phyloP scores from a whole-genome alignment of 2,113 vertebrate species.

The Megalops atlanticus region DNA sequence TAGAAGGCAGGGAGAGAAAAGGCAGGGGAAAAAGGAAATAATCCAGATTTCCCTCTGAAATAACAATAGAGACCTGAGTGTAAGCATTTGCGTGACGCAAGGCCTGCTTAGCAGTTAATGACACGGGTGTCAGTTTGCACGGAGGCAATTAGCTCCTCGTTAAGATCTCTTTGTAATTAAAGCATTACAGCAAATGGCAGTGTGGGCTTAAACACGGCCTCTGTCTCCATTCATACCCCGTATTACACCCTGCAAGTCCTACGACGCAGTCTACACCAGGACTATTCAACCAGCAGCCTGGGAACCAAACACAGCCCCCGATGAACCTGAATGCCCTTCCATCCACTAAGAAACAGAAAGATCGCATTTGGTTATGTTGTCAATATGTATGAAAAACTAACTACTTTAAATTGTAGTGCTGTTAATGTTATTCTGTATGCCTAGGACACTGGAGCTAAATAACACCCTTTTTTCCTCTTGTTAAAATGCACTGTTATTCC shows the following conservation, averaged over 20 bases:
- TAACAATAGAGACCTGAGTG: neutral
- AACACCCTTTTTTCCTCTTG: too few relatives aligned
- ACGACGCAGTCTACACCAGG: too few relatives aligned
- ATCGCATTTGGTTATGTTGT: too few relatives aligned
- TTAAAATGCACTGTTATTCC: too few relatives aligned
- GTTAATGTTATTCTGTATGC: too few relatives aligned
- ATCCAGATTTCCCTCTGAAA: neutral
- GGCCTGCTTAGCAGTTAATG: conserved; percentile 7
- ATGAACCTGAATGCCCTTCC: too few relatives aligned
- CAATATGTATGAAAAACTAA: too few relatives aligned
- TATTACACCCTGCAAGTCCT: neutral
- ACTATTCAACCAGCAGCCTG: too few relatives aligned
- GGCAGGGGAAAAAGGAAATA: neutral
- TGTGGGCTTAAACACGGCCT: neutral
- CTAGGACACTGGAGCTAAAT: too few relatives aligned
- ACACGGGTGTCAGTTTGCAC: conserved; percentile 4
- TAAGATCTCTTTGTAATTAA: conserved; percentile 26
- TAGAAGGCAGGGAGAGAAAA: neutral
- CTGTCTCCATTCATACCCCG: neutral
- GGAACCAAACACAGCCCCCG: too few relatives aligned
- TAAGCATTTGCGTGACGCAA: neutral
- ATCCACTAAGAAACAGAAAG: too few relatives aligned
- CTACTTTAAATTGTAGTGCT: too few relatives aligned
- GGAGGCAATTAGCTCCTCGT: conserved; percentile 23
- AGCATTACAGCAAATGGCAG: conserved; percentile 27